phyloP scores from a whole-genome alignment of 1,140 invertebrate genomes.

The Brachionus asplanchnoidis region DNA sequence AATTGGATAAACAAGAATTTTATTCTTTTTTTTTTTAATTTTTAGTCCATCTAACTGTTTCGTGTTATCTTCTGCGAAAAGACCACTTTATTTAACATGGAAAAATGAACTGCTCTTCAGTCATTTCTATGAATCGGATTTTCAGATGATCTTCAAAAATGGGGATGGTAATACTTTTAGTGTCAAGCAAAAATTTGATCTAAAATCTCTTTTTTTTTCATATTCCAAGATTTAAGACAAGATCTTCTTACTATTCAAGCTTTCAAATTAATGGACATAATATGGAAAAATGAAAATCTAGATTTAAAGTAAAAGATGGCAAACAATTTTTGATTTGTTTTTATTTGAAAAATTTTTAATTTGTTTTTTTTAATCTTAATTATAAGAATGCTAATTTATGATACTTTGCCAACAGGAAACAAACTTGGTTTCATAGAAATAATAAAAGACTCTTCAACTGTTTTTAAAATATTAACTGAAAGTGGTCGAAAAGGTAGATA shows the following conservation, averaged over 20 bases:
- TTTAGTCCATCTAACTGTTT: slow-evolving; percentile 64
- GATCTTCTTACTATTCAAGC: slow-evolving; percentile 95
- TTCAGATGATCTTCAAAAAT: slow-evolving; percentile 82
- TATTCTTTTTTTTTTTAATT: background rate
- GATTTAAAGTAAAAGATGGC: slow-evolving; percentile 62
- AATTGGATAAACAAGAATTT: background rate
- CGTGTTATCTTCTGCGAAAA: slow-evolving; percentile 96
- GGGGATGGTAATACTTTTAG: slow-evolving; percentile 67
- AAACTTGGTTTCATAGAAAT: slow-evolving; percentile 86
- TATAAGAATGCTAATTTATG: slow-evolving; percentile 83
- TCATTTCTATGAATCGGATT: slow-evolving; percentile 54
- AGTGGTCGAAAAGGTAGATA: slow-evolving; percentile 69
- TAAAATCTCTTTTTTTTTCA: background rate
- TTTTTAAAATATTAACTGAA: slow-evolving; percentile 90
- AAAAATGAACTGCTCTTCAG: slow-evolving; percentile 76
- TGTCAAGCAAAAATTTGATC: too few species aligned
- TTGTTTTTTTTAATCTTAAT: background rate
- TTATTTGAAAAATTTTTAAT: background rate
- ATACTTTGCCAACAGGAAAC: slow-evolving; percentile 87
- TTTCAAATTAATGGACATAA: slow-evolving; percentile 85
- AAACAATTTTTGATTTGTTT: too few species aligned
- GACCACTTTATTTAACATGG: slow-evolving; percentile 86
- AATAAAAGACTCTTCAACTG: slow-evolving; percentile 83
- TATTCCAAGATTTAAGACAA: slow-evolving; percentile 69
- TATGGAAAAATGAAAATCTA: slow-evolving; percentile 87